Evolutionary conservation across 2,888 invertebrate species (phyloP), one percentile per base, ranked within the genome.

Genomic region (Rotaria sp.): DNA sequence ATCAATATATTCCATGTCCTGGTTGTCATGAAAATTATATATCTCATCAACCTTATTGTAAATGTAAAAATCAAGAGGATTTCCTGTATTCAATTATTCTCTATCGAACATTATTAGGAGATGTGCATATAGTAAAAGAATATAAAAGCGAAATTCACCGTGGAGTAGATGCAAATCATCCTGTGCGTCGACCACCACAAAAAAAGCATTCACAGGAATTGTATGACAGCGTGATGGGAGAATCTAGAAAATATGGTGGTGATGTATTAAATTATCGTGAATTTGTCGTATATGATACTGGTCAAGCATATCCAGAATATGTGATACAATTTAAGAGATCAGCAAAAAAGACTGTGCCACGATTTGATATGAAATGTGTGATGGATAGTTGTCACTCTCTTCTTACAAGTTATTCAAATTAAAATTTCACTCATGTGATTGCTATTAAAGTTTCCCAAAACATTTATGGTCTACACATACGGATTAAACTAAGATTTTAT

Each of bases 1-100:
- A 80, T 80, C 80, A 80, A 45, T 80, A 80, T 80, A 80, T 80
- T 45, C 80, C 80, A 45, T 80, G 80, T n/a, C 45, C 80, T 41
- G 13, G 41, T 1, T 80, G 80, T 45, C n/a, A 10, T 26, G 15
- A 8, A 4, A 80, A 80, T 80, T 8, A 2, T 1, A 41, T 7
- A 75, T 5, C 1, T 41, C 0, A 2, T 24, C 13, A 10, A 1
- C 0, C 0, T 35, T 2, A 4, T 11, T 80, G 80, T 15, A 35
- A 38, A 11, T 80, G 80, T 45, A 1, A 15, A 24, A 15, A 80
- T 45, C 45, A 80, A n/a, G 24, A 45, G 1, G 26, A 80, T 11
- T 15, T 80, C 2, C 45, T 26, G 4, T 80, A 45, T n/a, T 80
- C 80, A 45, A 80, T 80, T 10, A 24, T 80, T 45, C 80, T 80